Evolutionary conservation across 1,140 invertebrate species (phyloP).

Genomic region (Neodiprion lecontei): DNA sequence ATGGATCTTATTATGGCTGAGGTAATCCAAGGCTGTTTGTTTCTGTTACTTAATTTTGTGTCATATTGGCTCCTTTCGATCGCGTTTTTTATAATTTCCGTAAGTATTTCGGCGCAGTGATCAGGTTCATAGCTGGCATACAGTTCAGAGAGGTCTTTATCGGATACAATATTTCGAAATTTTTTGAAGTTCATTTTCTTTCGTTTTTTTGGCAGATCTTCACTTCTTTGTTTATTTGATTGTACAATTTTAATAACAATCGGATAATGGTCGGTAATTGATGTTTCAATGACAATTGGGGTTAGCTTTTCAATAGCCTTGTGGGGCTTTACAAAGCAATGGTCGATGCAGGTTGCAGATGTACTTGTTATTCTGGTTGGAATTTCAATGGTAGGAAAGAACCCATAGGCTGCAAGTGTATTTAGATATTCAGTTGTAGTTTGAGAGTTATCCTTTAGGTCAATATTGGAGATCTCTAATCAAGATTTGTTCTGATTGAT

Average conservation of each 20-base stretch:
- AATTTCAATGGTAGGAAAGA: not conserved
- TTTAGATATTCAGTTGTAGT: not conserved
- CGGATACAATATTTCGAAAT: not conserved
- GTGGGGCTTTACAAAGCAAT: not conserved
- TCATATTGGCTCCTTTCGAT: not conserved
- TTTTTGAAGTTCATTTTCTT: not conserved
- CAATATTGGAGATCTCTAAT: not conserved
- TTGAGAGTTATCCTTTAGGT: not conserved
- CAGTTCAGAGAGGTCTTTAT: not conserved
- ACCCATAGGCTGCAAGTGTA: not conserved
- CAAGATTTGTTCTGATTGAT: not conserved
- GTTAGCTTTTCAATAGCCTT: not conserved
- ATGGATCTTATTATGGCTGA: not conserved
- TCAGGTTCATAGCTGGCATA: not conserved
- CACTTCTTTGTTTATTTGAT: not conserved
- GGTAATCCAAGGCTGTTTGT: not conserved
- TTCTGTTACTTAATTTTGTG: not conserved
- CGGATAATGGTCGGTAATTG: not conserved
- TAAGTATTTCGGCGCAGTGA: not conserved
- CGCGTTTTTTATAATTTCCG: not conserved
- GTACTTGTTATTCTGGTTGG: not conserved
- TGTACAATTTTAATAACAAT: not conserved
- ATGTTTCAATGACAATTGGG: not conserved
- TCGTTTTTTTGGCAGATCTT: not conserved
- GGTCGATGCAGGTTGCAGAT: not conserved